Conservation (phyloP, 1,140 invertebrate genomes). For the Pseudomyrmex dendroicus region DNA sequence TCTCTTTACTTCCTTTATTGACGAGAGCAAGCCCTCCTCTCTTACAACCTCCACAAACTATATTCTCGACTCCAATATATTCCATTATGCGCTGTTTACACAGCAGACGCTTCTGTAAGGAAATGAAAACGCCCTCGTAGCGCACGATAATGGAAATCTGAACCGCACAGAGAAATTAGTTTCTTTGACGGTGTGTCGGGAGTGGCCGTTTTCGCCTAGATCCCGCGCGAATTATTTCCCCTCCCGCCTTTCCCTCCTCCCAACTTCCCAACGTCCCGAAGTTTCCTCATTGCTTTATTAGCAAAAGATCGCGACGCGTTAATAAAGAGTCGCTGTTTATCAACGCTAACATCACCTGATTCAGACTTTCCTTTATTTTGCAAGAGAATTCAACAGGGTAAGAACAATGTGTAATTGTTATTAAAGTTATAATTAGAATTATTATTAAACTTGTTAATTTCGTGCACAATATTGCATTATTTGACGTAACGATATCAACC, state of each 20-base stretch:
- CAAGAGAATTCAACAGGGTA: too few species aligned
- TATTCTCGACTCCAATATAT: constrained; percentile 57
- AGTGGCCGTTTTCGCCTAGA: neutral
- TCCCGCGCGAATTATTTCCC: constrained; percentile 15
- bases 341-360: too few species aligned
- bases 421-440: neutral
- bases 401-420: too few species aligned
- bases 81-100: constrained; percentile 61
- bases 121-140: constrained; percentile 54
- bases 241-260: too few species aligned
- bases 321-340: too few species aligned
- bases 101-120: constrained; percentile 55
- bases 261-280: too few species aligned
- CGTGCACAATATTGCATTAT: neutral
- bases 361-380: too few species aligned
- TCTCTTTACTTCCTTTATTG: neutral
- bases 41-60: constrained; percentile 2
- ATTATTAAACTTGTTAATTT: neutral
- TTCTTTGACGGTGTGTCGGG: constrained; percentile 30
- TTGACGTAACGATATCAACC: neutral
- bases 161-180: constrained; percentile 56
- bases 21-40: neutral
- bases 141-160: constrained; percentile 53
- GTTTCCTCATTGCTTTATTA: too few species aligned
- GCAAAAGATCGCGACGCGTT: too few species aligned